A percentile compares a stretch with the other conserved stretches of the same genome.
These are phyloP conservation scores for Apodemus agrarius DNA, from an alignment of 2,797 vertebrate species.

Conservation along the genomic window DNA sequence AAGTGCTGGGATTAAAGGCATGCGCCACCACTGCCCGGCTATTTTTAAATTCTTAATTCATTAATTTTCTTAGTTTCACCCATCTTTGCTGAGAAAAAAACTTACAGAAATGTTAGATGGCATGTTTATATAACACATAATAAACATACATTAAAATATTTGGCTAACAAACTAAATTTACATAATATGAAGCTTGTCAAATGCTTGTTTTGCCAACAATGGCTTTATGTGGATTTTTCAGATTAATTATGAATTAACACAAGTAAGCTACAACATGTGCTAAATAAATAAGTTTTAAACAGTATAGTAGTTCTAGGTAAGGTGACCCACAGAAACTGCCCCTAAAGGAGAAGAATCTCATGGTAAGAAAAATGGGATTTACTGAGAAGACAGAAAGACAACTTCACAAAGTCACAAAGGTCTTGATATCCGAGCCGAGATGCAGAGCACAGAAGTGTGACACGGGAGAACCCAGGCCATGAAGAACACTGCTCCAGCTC, in stretches of 20 bases:
- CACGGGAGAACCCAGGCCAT: background rate
- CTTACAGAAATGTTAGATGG: background rate
- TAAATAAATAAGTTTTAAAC: conserved; percentile 13
- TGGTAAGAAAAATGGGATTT: background rate
- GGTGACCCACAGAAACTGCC: background rate
- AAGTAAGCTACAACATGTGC: background rate
- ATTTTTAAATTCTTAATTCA: background rate
- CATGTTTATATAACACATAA: conserved; percentile 16
- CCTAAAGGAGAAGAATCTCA: background rate
- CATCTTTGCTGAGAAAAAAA: conserved; percentile 26
- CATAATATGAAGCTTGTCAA: background rate
- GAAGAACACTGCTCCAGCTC: background rate
- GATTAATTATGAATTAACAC: background rate
- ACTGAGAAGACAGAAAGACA: background rate
- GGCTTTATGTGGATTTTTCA: conserved; percentile 3
- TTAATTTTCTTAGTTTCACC: background rate
- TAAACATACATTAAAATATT: conserved; percentile 32
- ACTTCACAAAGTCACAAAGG: background rate
- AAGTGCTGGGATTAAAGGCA: too few relatives aligned
- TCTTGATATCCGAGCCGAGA: background rate
- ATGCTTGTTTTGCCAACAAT: background rate
- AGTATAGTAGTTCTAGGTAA: background rate
- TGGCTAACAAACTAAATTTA: conserved; percentile 4
- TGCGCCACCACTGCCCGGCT: too few relatives aligned
- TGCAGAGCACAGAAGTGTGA: too few relatives aligned